These are phyloP conservation scores for Varecia variegata DNA, from an alignment of 2,797 vertebrate species.

Conservation along the genomic window DNA sequence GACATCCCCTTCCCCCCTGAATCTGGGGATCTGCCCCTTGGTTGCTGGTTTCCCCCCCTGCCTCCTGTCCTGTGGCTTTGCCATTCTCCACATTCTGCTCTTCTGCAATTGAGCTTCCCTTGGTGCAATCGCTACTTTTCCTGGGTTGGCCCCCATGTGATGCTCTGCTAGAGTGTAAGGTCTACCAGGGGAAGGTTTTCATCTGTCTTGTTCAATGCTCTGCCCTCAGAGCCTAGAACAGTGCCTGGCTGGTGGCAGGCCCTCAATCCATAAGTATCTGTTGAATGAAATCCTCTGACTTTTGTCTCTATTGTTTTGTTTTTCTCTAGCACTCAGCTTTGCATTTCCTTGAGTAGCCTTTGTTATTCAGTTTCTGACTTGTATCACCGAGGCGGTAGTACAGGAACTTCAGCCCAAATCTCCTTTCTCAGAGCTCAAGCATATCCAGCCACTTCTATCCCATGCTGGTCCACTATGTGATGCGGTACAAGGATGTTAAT, in stretches of 20 bases:
- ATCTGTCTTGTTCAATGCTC: background rate
- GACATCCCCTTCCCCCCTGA: fast-evolving
- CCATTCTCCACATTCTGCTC: background rate
- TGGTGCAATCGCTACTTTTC: background rate
- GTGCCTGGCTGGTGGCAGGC: background rate
- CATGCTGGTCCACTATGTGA: background rate
- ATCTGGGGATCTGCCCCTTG: background rate
- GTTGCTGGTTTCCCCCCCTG: background rate
- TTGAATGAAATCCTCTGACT: background rate
- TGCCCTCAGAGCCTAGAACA: background rate
- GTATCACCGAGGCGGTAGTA: background rate
- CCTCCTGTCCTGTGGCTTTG: background rate
- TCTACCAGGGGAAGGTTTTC: background rate
- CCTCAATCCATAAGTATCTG: background rate
- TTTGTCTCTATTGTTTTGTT: background rate
- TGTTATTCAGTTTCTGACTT: background rate
- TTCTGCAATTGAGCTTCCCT: background rate
- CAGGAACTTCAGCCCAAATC: background rate
- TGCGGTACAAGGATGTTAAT: background rate
- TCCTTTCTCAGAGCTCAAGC: background rate
- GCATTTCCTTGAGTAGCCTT: background rate
- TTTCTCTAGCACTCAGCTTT: background rate
- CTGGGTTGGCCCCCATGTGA: background rate
- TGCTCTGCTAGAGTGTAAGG: background rate
- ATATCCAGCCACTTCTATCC: background rate